A percentile compares a stretch with the other conserved stretches of the same genome.
Evolutionary conservation across 2,113 vertebrate genomes (phyloP).

Genomic region (Dasyprocta punctata): DNA sequence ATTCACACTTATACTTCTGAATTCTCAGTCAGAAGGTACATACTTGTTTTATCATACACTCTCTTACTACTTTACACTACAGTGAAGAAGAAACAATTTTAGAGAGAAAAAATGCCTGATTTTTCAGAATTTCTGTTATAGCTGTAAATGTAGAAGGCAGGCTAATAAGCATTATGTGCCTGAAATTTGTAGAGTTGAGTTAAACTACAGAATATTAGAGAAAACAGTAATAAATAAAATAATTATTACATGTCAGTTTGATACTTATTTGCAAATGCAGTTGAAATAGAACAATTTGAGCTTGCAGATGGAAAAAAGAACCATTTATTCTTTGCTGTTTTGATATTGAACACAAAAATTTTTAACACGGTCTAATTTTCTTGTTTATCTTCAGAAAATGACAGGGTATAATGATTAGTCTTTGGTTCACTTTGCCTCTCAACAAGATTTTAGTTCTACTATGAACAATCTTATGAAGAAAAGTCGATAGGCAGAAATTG

Average conservation of each 20-base stretch:
- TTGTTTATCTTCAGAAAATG: neutral
- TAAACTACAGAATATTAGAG: neutral
- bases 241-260: neutral
- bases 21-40: neutral
- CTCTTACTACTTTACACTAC: neutral
- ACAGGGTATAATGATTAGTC: neutral
- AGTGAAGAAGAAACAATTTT: neutral
- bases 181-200: neutral
- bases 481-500: slow-evolving; percentile 34
- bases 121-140: slow-evolving; percentile 24
- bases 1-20: neutral
- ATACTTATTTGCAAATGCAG: neutral
- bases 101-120: neutral
- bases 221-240: neutral
- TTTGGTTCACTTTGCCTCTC: slow-evolving; percentile 43
- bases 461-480: slow-evolving; percentile 46
- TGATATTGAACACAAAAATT: neutral
- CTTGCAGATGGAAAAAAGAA: neutral
- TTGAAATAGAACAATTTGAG: neutral
- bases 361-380: neutral
- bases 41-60: neutral
- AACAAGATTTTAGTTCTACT: slow-evolving; percentile 36
- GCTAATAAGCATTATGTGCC: neutral
- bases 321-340: neutral
- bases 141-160: neutral